Base-by-base conservation (phyloP, 37 sponge, comb jelly and placozoan species). In the Bolinopsis microptera region DNA sequence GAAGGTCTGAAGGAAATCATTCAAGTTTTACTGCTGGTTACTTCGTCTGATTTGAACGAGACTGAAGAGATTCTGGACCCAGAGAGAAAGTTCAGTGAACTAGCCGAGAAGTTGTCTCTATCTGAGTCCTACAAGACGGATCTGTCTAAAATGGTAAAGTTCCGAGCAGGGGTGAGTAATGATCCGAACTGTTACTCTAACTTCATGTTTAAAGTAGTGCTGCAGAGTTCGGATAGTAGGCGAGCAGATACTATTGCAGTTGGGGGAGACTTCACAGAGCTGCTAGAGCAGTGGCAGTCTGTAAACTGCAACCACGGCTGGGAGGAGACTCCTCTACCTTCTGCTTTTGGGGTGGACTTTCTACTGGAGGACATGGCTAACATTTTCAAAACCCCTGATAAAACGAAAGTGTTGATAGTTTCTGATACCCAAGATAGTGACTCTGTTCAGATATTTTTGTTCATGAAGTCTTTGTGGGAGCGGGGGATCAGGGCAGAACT, bases 1-100 rank as follows among this genome's bases (percentile, higher is more conserved):
- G 90, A 86, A 30, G 90, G 90, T 24, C 61, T 86, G 1, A 86
- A n/a, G 27, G 90, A 86, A 41, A 86, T 86, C 3, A 21, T 86
- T 0, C 90, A 40, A 41, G 36, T 86, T 25, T 27, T 86, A 0
- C 31, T 86, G 90, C 35, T 86, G 26, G 61, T 41, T 16, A 39
- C 41, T 0, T 39, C 61, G 16, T 35, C 34, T 9, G 61, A 26
- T 9, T 30, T 86, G 0, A 21, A 16, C 21, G 32, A 39, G 32
- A 5, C 41, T 13, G 24, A n/a, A 13, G 48, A 86, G 0, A n/a
- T 39, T 3, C 61, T 86, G 3, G 61, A 41, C 3, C 61, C 41
- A 5, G 90, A 86, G 24, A 39, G 36, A 33, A 86, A 86, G 31
- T 24, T 39, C 32, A 38, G 39, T 3, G 61, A 41, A 24, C 61